Conservation (phyloP, 2,113 vertebrate genomes). For the Hoplias malabaricus region DNA sequence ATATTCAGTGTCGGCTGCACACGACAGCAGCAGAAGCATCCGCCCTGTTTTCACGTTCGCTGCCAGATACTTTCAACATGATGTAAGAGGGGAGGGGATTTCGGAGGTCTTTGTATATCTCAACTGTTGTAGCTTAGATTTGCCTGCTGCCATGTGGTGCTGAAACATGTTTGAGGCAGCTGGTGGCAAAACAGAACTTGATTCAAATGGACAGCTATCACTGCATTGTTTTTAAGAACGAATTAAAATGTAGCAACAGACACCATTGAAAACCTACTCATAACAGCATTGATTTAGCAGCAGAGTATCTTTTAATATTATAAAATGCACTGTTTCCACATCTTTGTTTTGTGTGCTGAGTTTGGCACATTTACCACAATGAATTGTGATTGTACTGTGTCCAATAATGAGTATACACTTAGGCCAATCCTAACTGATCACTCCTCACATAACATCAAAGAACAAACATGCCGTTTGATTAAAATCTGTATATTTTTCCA, state of each 20-base stretch:
- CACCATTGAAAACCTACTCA: too few relatives aligned
- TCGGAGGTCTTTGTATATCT: not conserved
- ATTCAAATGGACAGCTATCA: too few relatives aligned
- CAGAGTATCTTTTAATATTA: too few relatives aligned
- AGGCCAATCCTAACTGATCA: too few relatives aligned
- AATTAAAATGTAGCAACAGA: too few relatives aligned
- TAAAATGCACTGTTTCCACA: too few relatives aligned
- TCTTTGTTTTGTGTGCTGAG: too few relatives aligned
- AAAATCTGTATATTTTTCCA: conserved; percentile 4
- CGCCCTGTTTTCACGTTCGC: conserved; percentile 55
- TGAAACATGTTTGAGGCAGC: not conserved
- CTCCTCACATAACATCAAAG: not conserved
- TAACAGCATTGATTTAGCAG: too few relatives aligned
- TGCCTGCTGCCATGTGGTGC: not conserved
- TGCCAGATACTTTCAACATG: conserved; percentile 71
- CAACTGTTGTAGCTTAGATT: not conserved
- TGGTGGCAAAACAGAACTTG: not conserved
- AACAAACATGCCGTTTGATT: not conserved
- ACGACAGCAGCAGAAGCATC: conserved; percentile 55
- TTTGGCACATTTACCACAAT: too few relatives aligned
- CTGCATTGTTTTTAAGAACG: too few relatives aligned
- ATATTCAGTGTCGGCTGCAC: not conserved
- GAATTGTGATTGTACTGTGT: too few relatives aligned
- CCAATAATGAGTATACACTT: too few relatives aligned
- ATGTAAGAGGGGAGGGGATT: conserved; percentile 62